A percentile compares a stretch with the other conserved stretches of the same genome.
phyloP scores from a whole-genome alignment of 2,888 invertebrate species.

The Trichacis sp. region DNA sequence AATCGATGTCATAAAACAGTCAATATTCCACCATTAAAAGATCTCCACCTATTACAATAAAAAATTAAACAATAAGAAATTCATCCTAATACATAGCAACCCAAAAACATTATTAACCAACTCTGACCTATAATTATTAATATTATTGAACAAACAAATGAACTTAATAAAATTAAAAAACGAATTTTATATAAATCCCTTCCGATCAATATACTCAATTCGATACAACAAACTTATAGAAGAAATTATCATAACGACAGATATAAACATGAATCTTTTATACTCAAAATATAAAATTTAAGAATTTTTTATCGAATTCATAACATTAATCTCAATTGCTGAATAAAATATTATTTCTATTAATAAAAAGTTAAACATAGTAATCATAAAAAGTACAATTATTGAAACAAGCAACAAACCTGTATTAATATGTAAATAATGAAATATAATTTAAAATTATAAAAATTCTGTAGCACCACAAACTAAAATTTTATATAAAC shows the following conservation, averaged over 20 bases:
- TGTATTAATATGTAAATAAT: constrained; percentile 68
- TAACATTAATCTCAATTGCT: constrained; percentile 72
- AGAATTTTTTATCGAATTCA: constrained; percentile 70
- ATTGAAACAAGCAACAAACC: constrained; percentile 61
- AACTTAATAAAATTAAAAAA: constrained; percentile 76
- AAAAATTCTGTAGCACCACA: constrained; percentile 75
- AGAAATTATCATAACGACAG: constrained; percentile 77
- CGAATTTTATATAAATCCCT: constrained; percentile 73
- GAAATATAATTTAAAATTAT: constrained; percentile 70
- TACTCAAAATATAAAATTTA: constrained; percentile 76
- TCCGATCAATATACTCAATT: constrained; percentile 74
- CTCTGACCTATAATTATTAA: constrained; percentile 78
- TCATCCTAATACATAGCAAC: constrained; percentile 81
- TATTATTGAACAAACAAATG: constrained; percentile 78
- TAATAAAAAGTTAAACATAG: constrained; percentile 54
- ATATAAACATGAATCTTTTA: constrained; percentile 76
- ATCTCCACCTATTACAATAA: constrained; percentile 79
- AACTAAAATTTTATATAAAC: constrained; percentile 78
- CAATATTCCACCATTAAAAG: constrained; percentile 79
- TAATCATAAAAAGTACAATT: constrained; percentile 65
- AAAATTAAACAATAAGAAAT: constrained; percentile 80
- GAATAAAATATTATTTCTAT: constrained; percentile 69
- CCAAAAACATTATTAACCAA: constrained; percentile 79
- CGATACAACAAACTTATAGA: constrained; percentile 55
- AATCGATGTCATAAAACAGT: constrained; percentile 79